These are phyloP conservation scores for Ypsolopha sequella DNA, from an alignment of 2,888 invertebrate genomes.

Conservation along the genomic window DNA sequence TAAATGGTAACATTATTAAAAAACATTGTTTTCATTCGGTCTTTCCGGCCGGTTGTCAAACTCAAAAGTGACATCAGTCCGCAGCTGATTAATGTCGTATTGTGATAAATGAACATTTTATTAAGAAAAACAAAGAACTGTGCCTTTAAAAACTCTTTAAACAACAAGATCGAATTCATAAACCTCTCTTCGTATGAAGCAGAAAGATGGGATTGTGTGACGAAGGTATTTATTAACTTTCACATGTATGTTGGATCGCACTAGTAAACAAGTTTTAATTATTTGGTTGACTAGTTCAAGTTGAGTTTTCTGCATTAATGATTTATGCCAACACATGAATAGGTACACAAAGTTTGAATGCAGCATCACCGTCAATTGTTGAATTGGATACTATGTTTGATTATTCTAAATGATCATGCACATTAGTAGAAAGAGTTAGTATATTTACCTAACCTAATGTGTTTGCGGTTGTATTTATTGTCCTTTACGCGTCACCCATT, in stretches of 20 bases:
- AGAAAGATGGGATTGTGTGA: slow-evolving; percentile 53
- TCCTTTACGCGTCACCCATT: slow-evolving; percentile 14
- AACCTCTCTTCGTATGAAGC: background rate
- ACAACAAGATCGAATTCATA: background rate
- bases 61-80: slow-evolving; percentile 4
- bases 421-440: no score
- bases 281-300: slow-evolving; percentile 6
- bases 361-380: no score
- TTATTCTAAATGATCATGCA: no score
- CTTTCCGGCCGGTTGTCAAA: slow-evolving; percentile 13
- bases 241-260: slow-evolving; percentile 13
- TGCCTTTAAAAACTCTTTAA: background rate
- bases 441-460: background rate
- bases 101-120: slow-evolving; percentile 6
- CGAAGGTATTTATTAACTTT: slow-evolving; percentile 40
- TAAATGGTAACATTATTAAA: slow-evolving; percentile 9
- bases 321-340: no score
- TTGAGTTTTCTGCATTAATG: no score
- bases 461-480: background rate
- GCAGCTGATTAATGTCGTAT: slow-evolving; percentile 12
- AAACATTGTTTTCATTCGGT: slow-evolving; percentile 8
- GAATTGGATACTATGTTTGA: no score
- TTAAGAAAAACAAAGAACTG: background rate
- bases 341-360: no score
- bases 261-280: slow-evolving; percentile 53